Evolutionary conservation across 2,888 invertebrate genomes (phyloP).

Genomic region (Drosophila eohydei): DNA sequence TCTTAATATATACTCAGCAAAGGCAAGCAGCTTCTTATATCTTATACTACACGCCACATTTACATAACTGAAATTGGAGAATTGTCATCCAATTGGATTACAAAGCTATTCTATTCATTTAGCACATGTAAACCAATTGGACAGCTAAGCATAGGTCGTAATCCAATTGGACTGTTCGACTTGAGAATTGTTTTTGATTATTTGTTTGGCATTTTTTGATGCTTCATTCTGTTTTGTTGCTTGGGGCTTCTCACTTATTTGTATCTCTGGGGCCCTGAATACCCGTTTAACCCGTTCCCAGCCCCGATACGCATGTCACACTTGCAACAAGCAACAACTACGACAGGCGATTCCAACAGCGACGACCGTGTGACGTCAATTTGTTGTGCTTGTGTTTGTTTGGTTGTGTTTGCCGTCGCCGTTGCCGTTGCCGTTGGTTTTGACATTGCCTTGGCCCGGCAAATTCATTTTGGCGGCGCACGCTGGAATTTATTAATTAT

Average conservation of each 20-base stretch:
- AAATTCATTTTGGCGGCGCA: slow-evolving; percentile 64
- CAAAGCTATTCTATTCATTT: background rate
- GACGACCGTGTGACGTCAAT: slow-evolving; percentile 70
- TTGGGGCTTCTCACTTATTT: slow-evolving; percentile 88
- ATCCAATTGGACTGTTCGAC: background rate
- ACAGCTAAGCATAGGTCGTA: no score
- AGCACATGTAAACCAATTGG: background rate
- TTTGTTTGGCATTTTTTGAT: slow-evolving; percentile 9
- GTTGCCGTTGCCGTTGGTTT: slow-evolving; percentile 38
- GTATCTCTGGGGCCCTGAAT: slow-evolving; percentile 84
- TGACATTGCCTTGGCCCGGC: slow-evolving; percentile 59
- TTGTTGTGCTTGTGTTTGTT: slow-evolving; percentile 57
- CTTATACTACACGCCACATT: background rate
- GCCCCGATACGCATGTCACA: slow-evolving; percentile 66
- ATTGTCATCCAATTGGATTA: background rate
- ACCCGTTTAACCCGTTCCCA: slow-evolving; percentile 70
- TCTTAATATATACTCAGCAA: slow-evolving; percentile 8
- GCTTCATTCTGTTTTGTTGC: slow-evolving; percentile 24
- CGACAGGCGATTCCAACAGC: slow-evolving; percentile 32
- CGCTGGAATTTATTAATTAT: slow-evolving; percentile 79
- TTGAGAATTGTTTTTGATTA: slow-evolving; percentile 12
- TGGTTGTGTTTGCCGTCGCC: slow-evolving; percentile 41
- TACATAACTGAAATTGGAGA: background rate
- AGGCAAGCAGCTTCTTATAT: slow-evolving; percentile 3
- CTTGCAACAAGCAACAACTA: slow-evolving; percentile 55